Evolutionary conservation across 2,797 vertebrate species (phyloP), one percentile per base, ranked within the genome.

Genomic region (Discoglossus pictus): DNA sequence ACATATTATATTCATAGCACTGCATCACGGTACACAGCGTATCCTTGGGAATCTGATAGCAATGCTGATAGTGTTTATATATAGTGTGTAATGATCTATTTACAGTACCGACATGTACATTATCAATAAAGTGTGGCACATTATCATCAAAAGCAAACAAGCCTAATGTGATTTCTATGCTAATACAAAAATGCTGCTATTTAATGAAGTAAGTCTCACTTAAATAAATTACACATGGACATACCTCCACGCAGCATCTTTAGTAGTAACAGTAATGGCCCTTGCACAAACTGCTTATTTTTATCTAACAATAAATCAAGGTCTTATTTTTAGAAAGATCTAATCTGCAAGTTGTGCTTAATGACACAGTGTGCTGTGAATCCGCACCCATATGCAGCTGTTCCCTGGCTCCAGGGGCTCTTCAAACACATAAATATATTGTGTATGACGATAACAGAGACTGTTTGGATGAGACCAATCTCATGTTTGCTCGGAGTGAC

Each of bases 11-110:
- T n/a, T n/a, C n/a, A n/a, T n/a, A n/a, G n/a, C n/a, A n/a, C n/a
- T 27, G 6, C 16, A 17, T 51, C 24, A 51, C 40, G 47, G 39
- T 55, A 20, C 12, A 50, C 18, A n/a, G n/a, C n/a, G n/a, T n/a
- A 42, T 50, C 53, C 36, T 15, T 18, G 16, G 38, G 35, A 25
- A 13, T 11, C 3, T 47, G 10, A 47, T 11, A 44, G 6, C 42
- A 15, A 47, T 23, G 20, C 13, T 13, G 4, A 47, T 47, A 21
- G 23, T 21, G 8, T 47, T 47, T 11, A 4, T 47, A 23, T 23
- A 21, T 47, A n/a, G n/a, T n/a, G 4, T 47, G 11, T 21, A 42
- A 39, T 24, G 6, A 47, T 47, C 12, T 9, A 10, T n/a, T 12
- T 47, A 10, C 18, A 11, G 18, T 20, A 2, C 17, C 5, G 2